Evolutionary conservation across 2,888 invertebrate species (phyloP), one percentile per base, ranked within the genome.

Genomic region (Perithous albicinctus): DNA sequence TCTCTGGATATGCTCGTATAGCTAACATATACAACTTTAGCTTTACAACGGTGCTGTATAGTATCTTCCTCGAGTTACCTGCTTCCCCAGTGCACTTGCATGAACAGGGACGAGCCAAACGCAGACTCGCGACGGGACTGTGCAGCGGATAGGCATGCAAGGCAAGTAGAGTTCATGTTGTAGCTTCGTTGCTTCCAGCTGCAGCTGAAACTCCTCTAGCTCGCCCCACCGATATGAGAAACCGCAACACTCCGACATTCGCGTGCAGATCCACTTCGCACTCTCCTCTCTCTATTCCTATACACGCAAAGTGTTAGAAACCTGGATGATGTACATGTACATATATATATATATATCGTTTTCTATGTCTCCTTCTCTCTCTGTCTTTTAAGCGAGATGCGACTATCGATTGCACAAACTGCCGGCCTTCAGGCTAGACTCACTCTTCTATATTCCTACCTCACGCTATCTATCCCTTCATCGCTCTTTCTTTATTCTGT

Each of bases 171-270:
- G 72, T 38, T 35, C 12, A 48, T 43, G 72, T 46, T 29, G 59
- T 59, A 67, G 43, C 59, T 64, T 51, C 59, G 32, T 29, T 20
- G 48, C 66, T 23, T 72, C 66, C 32, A 77, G 61, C 69, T 74
- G 77, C 77, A 74, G 41, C 80, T 79, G 54, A 67, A 74, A 81
- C 81, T 78, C n/a, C n/a, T n/a, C n/a, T n/a, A n/a, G 77, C 63
- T 64, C 61, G 43, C 63, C 41, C 41, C 63, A 69, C 61, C 79
- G 81, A 74, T 81, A 73, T 69, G 80, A 81, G 80, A 73, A 73
- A 73, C 80, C 77, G 80, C 77, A 81, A 77, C 67, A 69, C 67
- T 64, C 73, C 76, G 81, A 81, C 78, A 81, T 78, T 81, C 77
- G 77, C 81, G 81, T 81, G 81, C 78, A 46, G 63, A 74, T 78